Conservation (phyloP, 92 coral and sea anemone species). For the Nematostella vectensis region DNA sequence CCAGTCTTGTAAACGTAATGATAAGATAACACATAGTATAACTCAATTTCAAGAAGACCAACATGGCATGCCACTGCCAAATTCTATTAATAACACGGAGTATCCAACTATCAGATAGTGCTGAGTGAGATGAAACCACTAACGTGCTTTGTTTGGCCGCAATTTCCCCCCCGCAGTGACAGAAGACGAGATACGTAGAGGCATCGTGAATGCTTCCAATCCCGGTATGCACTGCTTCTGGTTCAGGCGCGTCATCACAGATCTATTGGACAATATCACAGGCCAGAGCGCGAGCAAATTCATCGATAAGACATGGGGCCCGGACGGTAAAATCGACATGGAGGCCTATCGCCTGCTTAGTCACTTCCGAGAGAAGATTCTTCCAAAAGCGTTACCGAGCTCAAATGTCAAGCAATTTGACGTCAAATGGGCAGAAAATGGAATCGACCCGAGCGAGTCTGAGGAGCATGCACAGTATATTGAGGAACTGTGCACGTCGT, state of each 20-base stretch:
- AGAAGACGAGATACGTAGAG: conserved; percentile 81
- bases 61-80: too few relatives aligned
- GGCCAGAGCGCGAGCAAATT: conserved; percentile 53
- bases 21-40: too few relatives aligned
- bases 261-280: conserved; percentile 35
- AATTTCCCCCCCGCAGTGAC: too few relatives aligned
- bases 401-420: conserved; percentile 47
- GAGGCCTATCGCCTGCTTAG: conserved; percentile 47
- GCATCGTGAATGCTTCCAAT: conserved; percentile 46
- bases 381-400: conserved; percentile 38
- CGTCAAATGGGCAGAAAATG: conserved; percentile 73
- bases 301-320: conserved; percentile 47
- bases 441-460: conserved; percentile 63
- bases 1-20: too few relatives aligned
- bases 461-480: conserved; percentile 70
- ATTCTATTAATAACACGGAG: too few relatives aligned
- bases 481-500: conserved; percentile 57
- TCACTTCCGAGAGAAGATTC: conserved; percentile 39
- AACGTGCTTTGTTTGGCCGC: too few relatives aligned
- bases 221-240: conserved; percentile 78
- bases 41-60: too few relatives aligned
- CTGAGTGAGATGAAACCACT: too few relatives aligned
- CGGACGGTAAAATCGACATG: conserved; percentile 29
- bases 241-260: conserved; percentile 66
- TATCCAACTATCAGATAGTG: too few relatives aligned